Base-by-base conservation (phyloP, 2,113 vertebrate species). In the Hyaena hyaena region DNA sequence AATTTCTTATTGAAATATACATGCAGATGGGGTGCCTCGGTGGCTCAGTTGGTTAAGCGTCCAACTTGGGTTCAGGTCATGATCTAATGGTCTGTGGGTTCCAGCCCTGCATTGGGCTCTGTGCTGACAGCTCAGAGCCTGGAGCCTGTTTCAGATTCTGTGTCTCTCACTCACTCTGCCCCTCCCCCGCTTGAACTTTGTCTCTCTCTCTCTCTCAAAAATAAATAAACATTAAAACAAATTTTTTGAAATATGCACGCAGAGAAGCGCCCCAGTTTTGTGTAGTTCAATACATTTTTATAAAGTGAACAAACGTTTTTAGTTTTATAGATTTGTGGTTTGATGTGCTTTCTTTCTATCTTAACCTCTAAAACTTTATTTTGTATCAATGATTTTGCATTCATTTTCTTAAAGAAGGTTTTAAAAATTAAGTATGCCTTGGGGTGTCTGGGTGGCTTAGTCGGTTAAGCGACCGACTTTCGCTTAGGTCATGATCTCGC, bases 301-400 rank as follows among this genome's bases (percentile, higher is more conserved):
- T 9, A 14, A 74, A 81, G 26, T 48, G 31, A 93, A 93, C 28
- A 80, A 66, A 89, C 9, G 11, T 61, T 80, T 80, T 16, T 55
- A 76, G 33, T 65, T 93, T 79, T 76, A 69, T 93, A 92, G 84
- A 69, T 92, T 93, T 90, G 73, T 95, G 83, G 76, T 93, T 88
- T 74, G 23, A 61, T 80, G 68, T 88, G 31, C 17, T 84, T 95
- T 19, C 79, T 95, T 97, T 89, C 79, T 81, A 48, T 55, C 7
- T 55, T 55, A 50, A 76, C 3, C 43, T 91, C 35, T 50, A 61
- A 77, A 87, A 92, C 87, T 92, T 50, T 89, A 79, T 93, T 66
- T 92, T 83, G 43, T 48, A 73, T 61, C 35, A 94, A 35, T 53
- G 45, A 66, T 65, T 92, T 93, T 77, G 35, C 71, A 66, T 88